Conservation (phyloP, 2,888 invertebrate genomes). For the Merodon equestris region DNA sequence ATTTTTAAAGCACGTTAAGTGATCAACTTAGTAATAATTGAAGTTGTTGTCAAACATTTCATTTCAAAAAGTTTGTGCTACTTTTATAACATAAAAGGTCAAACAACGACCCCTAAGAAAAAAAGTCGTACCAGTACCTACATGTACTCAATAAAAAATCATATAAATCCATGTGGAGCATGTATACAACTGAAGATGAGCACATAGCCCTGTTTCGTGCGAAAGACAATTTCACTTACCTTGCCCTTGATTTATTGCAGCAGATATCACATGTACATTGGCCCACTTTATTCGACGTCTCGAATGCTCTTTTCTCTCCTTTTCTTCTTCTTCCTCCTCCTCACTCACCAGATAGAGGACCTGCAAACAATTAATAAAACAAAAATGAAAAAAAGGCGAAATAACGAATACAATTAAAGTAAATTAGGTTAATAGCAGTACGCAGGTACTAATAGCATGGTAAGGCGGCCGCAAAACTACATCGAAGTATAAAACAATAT, state of each 20-base stretch:
- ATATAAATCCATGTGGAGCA: no score
- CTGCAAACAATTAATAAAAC: conserved; percentile 25
- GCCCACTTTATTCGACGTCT: background rate
- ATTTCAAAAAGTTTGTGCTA: no score
- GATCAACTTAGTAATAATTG: no score
- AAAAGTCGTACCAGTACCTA: no score
- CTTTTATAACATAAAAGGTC: no score
- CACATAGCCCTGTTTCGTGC: no score
- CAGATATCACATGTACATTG: conserved; percentile 53
- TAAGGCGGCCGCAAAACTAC: conserved; percentile 17
- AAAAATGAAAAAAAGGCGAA: background rate
- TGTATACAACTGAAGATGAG: no score
- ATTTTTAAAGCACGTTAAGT: no score
- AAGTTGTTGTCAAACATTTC: no score
- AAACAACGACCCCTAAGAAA: no score
- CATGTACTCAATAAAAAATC: no score
- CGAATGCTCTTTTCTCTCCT: conserved; percentile 1
- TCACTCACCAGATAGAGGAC: conserved; percentile 26
- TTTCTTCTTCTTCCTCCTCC: background rate
- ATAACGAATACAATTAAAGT: conserved; percentile 22
- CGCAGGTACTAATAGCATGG: conserved; percentile 22
- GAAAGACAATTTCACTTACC: conserved; percentile 38
- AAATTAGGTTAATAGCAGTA: conserved; percentile 33
- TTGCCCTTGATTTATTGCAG: conserved; percentile 51
- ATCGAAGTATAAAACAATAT: background rate